phyloP scores from a whole-genome alignment of 2,113 vertebrate genomes.

The Syngnathus scovelli region DNA sequence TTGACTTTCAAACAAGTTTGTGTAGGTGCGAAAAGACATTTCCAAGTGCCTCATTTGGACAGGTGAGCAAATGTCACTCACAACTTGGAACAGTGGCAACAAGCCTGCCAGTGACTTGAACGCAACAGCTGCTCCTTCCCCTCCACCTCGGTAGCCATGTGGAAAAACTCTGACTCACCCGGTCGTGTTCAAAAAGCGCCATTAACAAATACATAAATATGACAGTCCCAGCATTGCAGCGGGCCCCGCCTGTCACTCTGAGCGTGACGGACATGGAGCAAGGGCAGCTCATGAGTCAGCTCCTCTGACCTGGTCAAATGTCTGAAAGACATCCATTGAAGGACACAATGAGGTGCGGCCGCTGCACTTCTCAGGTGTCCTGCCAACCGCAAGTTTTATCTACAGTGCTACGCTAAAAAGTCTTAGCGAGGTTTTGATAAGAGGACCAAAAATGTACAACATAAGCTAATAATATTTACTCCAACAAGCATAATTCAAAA shows the following conservation, averaged over 20 bases:
- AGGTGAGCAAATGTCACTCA: constrained; percentile 60
- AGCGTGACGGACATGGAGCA: constrained; percentile 48
- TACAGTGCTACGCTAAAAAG: background rate
- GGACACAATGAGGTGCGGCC: constrained; percentile 19
- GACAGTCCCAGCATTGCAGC: constrained; percentile 45
- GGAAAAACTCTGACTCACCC: constrained; percentile 68
- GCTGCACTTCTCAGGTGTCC: constrained; percentile 43
- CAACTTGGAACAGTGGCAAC: constrained; percentile 43
- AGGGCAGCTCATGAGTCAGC: constrained; percentile 47
- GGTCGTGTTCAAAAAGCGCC: constrained; percentile 49
- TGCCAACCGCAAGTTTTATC: background rate
- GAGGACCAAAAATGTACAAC: background rate
- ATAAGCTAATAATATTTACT: background rate
- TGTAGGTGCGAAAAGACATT: constrained; percentile 36
- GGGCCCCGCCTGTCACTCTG: constrained; percentile 41
- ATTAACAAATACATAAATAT: constrained; percentile 64
- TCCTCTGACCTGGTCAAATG: constrained; percentile 52
- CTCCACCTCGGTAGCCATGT: constrained; percentile 46
- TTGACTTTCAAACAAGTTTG: constrained; percentile 33
- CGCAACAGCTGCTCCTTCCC: constrained; percentile 45
- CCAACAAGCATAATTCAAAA: background rate
- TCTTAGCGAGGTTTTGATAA: background rate
- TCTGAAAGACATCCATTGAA: constrained; percentile 47
- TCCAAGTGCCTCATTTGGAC: constrained; percentile 47
- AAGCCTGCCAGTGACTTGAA: constrained; percentile 26